A percentile compares a stretch with the other conserved stretches of the same genome.
Conservation (phyloP, 1,140 invertebrate genomes). For the Batillaria attramentaria region DNA sequence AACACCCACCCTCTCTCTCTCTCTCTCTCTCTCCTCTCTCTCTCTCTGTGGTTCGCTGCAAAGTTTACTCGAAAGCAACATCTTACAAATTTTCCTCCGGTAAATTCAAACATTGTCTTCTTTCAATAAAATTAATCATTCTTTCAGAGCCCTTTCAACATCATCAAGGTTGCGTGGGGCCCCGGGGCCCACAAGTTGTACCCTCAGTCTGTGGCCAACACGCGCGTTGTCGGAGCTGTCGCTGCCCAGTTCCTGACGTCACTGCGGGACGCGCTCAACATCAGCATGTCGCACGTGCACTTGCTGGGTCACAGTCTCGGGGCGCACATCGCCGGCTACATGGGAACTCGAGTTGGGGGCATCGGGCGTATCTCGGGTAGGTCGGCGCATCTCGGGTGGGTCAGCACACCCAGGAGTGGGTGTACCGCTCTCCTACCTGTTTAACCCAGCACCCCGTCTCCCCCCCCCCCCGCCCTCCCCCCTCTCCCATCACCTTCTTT, state of each 20-base stretch:
- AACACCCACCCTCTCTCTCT: neutral
- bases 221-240: conserved; percentile 90
- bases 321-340: conserved; percentile 90
- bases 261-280: conserved; percentile 39
- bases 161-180: conserved; percentile 95
- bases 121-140: neutral
- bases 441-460: neutral
- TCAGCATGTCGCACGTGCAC: conserved; percentile 73
- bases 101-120: too few relatives aligned
- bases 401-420: too few relatives aligned
- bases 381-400: too few relatives aligned
- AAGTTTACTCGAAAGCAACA: neutral
- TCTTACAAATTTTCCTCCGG: neutral
- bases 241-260: conserved; percentile 81
- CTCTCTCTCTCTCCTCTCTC: neutral
- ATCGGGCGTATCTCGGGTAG: conserved; percentile 83
- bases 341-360: conserved; percentile 86
- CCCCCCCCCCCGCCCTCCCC: conserved; percentile 36
- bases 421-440: too few relatives aligned
- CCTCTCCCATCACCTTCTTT: conserved; percentile 56
- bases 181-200: conserved; percentile 89
- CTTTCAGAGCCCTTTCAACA: conserved; percentile 81
- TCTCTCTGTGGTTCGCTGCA: neutral
- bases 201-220: conserved; percentile 91
- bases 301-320: conserved; percentile 93